Evolutionary conservation across 2,113 vertebrate species (phyloP).

Genomic region (Monopterus albus): DNA sequence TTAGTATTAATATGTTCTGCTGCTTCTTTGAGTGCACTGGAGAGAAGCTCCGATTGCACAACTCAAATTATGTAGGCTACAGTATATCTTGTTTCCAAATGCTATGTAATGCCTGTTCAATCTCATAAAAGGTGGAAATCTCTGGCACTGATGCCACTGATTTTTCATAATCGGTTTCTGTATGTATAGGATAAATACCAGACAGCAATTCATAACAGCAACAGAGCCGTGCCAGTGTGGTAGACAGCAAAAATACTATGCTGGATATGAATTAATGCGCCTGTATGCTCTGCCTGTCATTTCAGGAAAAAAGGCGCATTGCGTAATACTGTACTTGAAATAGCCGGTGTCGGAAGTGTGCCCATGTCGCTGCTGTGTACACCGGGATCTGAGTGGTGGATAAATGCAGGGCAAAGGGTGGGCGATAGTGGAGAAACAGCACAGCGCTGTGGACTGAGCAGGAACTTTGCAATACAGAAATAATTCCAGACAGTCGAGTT

Average conservation of each 20-base stretch:
- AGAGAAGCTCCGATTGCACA: not conserved
- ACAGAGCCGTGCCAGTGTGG: conserved; percentile 24
- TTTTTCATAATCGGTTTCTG: conserved; percentile 1
- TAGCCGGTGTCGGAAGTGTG: conserved; percentile 73
- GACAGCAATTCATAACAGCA: conserved; percentile 21
- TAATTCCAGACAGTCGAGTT: conserved; percentile 55
- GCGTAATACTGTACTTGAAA: conserved; percentile 77
- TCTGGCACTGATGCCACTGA: not conserved
- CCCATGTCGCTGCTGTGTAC: conserved; percentile 66
- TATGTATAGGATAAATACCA: conserved; percentile 24
- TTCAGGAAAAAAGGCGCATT: conserved; percentile 64
- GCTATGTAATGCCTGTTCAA: not conserved
- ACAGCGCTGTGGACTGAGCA: conserved; percentile 44
- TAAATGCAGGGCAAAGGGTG: conserved; percentile 64
- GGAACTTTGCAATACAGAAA: conserved; percentile 46
- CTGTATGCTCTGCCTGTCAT: conserved; percentile 46
- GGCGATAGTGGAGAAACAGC: conserved; percentile 50
- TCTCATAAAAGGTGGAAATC: not conserved
- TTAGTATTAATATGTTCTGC: conserved; percentile 44
- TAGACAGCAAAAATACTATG: conserved; percentile 48
- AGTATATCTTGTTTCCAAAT: not conserved
- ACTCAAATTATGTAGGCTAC: not conserved
- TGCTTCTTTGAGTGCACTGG: conserved; percentile 28
- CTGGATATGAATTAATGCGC: conserved; percentile 53
- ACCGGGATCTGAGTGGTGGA: conserved; percentile 60